Percentiles rank a stretch among this genome's conserved stretches.
Conservation (phyloP, 2,113 vertebrate genomes). For the Chloropsis hardwickii region DNA sequence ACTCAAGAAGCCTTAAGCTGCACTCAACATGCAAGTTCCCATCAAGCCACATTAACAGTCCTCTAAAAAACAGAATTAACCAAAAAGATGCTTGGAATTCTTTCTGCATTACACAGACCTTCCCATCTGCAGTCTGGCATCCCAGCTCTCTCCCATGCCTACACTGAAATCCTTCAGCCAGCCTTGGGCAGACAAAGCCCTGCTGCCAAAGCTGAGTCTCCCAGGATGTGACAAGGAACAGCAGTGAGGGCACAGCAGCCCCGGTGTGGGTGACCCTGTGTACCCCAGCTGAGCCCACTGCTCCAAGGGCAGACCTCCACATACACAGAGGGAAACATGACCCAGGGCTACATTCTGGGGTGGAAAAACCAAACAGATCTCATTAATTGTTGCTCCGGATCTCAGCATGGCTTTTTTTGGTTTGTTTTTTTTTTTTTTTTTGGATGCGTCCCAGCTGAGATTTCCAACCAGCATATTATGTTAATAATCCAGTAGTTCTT, state of each 20-base stretch:
- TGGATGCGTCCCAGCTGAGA: neutral
- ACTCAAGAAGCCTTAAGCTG: neutral
- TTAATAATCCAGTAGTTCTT: neutral
- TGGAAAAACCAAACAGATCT: neutral
- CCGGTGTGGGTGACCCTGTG: fast-evolving
- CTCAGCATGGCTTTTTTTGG: neutral
- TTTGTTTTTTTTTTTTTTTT: neutral
- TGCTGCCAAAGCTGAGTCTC: neutral
- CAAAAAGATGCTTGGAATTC: conserved; percentile 59
- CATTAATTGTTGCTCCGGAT: neutral
- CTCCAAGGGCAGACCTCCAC: neutral
- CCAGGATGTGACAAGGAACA: neutral
- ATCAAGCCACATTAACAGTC: conserved; percentile 25
- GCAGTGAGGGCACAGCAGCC: neutral
- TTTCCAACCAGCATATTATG: neutral
- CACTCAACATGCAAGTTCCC: neutral
- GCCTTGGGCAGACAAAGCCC: neutral
- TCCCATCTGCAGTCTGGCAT: neutral
- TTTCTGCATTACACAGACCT: conserved; percentile 46
- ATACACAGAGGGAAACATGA: neutral
- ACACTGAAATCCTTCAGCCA: neutral
- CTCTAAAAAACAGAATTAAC: conserved; percentile 37
- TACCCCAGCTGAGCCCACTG: neutral
- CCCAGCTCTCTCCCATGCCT: neutral
- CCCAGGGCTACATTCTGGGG: neutral